A percentile compares a stretch with the other conserved stretches of the same genome.
phyloP scores from a whole-genome alignment of 2,888 invertebrate genomes.

The Mythimna pallens region DNA sequence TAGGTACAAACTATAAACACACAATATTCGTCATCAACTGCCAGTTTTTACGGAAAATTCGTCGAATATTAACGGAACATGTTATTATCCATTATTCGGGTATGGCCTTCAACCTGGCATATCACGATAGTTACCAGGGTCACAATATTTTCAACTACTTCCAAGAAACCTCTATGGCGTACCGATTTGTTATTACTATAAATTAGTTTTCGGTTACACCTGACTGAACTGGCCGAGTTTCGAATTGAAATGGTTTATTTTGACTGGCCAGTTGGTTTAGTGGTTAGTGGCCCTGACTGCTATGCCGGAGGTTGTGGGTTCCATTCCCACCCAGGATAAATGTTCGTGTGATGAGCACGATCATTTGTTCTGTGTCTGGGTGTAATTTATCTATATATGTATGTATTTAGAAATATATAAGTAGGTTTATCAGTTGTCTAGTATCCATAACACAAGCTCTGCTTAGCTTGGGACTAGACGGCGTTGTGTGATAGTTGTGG shows the following conservation, averaged over 20 bases:
- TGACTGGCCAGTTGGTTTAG: no score
- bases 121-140: constrained; percentile 67
- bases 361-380: no score
- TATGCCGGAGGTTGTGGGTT: no score
- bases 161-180: constrained; percentile 30
- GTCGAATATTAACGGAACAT: not conserved
- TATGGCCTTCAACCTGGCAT: constrained; percentile 61
- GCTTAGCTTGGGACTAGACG: no score
- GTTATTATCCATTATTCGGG: not conserved
- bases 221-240: not conserved
- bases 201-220: constrained; percentile 18
- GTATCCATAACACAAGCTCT: no score
- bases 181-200: constrained; percentile 21
- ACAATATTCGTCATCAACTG: not conserved
- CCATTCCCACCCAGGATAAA: no score
- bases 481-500: no score
- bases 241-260: not conserved
- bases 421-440: no score
- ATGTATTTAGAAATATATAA: no score
- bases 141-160: constrained; percentile 44
- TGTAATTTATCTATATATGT: no score
- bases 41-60: constrained; percentile 19
- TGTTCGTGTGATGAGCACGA: no score
- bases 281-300: no score
- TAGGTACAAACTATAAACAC: not conserved